phyloP scores from a whole-genome alignment of 2,113 vertebrate species.

The Oriolus oriolus region DNA sequence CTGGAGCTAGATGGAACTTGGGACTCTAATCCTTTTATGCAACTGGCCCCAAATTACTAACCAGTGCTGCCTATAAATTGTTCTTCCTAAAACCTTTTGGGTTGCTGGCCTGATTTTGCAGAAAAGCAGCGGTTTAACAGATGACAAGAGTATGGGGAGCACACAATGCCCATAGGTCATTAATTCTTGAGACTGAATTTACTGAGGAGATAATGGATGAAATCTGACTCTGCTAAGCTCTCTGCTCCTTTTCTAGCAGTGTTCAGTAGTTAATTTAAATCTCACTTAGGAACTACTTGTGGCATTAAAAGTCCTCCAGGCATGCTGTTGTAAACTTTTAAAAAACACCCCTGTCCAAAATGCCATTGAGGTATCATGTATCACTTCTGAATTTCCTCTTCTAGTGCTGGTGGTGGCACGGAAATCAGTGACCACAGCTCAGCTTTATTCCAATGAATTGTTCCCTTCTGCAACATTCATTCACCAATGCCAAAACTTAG shows the following conservation, averaged over 20 bases:
- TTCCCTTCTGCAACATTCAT: not conserved
- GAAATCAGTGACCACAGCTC: not conserved
- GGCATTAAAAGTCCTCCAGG: not conserved
- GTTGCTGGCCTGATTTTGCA: not conserved
- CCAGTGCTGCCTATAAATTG: not conserved
- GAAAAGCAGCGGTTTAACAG: not conserved
- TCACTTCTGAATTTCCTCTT: not conserved
- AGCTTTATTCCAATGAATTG: not conserved
- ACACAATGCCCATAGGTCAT: not conserved
- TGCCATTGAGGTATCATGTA: not conserved
- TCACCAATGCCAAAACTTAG: not conserved
- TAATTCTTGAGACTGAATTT: constrained; percentile 18
- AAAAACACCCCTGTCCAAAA: not conserved
- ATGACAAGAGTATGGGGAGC: not conserved
- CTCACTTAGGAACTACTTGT: constrained; percentile 22
- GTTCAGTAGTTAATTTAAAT: constrained; percentile 26
- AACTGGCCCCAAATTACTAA: not conserved
- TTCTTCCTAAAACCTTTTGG: not conserved
- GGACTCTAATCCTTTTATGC: constrained; percentile 13
- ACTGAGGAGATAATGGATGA: constrained; percentile 11
- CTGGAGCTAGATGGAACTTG: not conserved
- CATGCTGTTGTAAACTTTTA: not conserved
- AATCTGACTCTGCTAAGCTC: constrained; percentile 4
- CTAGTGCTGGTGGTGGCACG: not conserved
- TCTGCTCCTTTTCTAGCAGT: not conserved